phyloP scores from a whole-genome alignment of 2,113 vertebrate species.

The Cynopterus brachyotis region DNA sequence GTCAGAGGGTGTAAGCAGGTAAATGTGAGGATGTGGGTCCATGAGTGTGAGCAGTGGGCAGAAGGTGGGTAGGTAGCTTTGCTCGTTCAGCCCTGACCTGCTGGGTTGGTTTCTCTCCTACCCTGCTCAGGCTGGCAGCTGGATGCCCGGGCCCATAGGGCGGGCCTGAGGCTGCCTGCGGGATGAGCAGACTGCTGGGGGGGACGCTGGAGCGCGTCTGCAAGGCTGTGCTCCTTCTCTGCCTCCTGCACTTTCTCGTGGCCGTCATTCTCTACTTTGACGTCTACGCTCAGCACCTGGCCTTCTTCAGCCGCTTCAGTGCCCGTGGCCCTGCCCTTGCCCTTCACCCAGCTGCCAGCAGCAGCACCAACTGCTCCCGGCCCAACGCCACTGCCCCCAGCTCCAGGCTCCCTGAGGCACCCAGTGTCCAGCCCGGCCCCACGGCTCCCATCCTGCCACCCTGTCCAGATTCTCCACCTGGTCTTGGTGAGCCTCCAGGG shows the following conservation, averaged over 20 bases:
- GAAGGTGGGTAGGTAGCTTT: neutral
- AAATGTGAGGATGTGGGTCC: neutral
- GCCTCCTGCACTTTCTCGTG: conserved; percentile 97
- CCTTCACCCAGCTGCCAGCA: conserved; percentile 87
- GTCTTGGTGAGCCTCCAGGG: conserved; percentile 88
- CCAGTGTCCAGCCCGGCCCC: conserved; percentile 85
- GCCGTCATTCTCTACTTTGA: conserved; percentile 99
- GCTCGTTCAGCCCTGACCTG: neutral
- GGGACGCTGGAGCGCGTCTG: conserved; percentile 99
- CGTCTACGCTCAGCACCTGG: conserved; percentile 96
- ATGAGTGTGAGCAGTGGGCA: neutral
- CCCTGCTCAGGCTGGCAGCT: conserved; percentile 70
- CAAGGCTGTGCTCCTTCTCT: conserved; percentile 98
- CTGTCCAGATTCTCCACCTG: conserved; percentile 93
- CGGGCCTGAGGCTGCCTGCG: conserved; percentile 81
- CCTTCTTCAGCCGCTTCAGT: conserved; percentile 98
- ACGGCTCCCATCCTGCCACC: conserved; percentile 90
- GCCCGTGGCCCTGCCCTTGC: conserved; percentile 86
- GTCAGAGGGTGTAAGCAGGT: neutral
- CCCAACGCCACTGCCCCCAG: conserved; percentile 89
- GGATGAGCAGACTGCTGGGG: conserved; percentile 99
- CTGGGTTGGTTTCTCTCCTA: conserved; percentile 47
- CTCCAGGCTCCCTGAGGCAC: conserved; percentile 83
- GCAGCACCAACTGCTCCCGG: conserved; percentile 88
- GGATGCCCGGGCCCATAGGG: conserved; percentile 75